Conservation (phyloP, 2,888 invertebrate species). For the Apodemia zela region DNA sequence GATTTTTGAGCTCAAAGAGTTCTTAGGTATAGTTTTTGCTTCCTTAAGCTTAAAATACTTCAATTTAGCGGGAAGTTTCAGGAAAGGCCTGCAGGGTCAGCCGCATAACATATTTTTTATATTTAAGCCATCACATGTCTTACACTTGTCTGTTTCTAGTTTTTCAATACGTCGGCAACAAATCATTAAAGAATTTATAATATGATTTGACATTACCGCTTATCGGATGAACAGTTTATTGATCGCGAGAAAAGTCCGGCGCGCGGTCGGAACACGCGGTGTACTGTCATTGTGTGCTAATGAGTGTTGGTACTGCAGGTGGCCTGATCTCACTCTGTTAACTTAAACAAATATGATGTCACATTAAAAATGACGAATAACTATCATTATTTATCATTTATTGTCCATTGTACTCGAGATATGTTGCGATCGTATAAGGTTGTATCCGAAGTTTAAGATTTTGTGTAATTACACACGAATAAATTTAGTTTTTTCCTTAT, state of each 20-base stretch:
- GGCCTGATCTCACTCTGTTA: constrained; percentile 37
- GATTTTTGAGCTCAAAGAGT: too few species aligned
- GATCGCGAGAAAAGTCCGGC: constrained; percentile 46
- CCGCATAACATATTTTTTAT: too few species aligned
- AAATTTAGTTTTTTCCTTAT: too few species aligned
- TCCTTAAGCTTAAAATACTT: too few species aligned
- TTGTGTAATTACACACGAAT: not conserved
- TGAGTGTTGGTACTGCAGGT: constrained; percentile 44
- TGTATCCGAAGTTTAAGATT: not conserved
- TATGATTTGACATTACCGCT: constrained; percentile 15
- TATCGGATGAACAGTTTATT: constrained; percentile 45
- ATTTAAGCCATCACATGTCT: too few species aligned
- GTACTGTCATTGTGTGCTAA: constrained; percentile 73
- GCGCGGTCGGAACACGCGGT: constrained; percentile 35
- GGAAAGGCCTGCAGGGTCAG: too few species aligned
- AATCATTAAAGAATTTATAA: not conserved
- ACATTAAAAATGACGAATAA: constrained; percentile 46
- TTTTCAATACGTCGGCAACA: not conserved
- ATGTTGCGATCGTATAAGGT: constrained; percentile 21
- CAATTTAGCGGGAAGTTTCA: too few species aligned
- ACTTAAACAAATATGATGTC: constrained; percentile 57
- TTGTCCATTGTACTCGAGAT: constrained; percentile 33
- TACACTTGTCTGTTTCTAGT: not conserved
- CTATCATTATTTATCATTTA: constrained; percentile 42
- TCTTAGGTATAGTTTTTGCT: too few species aligned